These are phyloP conservation scores for Tor tambroides DNA, from an alignment of 2,113 vertebrate genomes.

Conservation along the genomic window DNA sequence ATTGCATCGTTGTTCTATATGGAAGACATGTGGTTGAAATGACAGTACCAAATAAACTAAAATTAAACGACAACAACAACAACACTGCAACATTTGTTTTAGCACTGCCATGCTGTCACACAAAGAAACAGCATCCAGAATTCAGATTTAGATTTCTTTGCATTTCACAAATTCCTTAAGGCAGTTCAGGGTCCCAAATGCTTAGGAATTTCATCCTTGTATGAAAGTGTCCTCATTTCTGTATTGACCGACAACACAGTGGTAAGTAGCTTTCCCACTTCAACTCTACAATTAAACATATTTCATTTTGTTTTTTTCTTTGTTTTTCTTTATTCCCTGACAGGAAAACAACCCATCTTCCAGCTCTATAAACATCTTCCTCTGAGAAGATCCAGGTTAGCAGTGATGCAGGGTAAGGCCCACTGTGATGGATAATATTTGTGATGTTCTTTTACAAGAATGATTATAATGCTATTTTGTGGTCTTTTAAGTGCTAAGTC, in stretches of 20 bases:
- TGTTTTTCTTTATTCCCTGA: neutral
- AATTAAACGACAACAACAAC: no score
- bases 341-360: slow-evolving; percentile 58
- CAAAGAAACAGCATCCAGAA: neutral
- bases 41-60: neutral
- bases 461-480: slow-evolving; percentile 59
- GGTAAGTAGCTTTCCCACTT: neutral
- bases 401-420: slow-evolving; percentile 65
- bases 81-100: neutral
- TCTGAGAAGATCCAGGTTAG: slow-evolving; percentile 48
- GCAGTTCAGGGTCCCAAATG: neutral
- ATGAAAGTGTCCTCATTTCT: neutral
- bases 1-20: neutral
- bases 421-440: slow-evolving; percentile 45
- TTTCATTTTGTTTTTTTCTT: neutral
- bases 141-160: neutral
- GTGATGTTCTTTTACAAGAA: neutral
- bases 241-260: neutral
- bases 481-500: slow-evolving; percentile 51
- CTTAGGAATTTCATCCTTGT: neutral
- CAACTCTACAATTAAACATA: neutral
- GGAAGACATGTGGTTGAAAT: neutral
- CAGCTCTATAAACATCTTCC: slow-evolving; percentile 53
- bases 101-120: neutral
- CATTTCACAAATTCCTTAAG: neutral